Percentiles rank a stretch among this genome's conserved stretches.
phyloP scores from a whole-genome alignment of 2,888 invertebrate genomes.

The Pyrochroa serraticornis region DNA sequence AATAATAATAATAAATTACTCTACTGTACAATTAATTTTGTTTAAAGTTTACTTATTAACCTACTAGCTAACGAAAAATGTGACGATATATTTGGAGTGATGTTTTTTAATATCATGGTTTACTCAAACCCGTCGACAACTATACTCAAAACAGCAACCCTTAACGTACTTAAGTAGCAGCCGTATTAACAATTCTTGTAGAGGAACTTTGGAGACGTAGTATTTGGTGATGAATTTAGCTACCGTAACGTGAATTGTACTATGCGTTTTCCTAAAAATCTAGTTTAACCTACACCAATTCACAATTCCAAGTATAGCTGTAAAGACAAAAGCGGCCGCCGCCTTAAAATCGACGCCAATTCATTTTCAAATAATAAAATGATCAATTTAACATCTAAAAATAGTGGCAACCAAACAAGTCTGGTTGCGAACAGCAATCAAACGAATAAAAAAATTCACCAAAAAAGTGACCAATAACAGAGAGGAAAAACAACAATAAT shows the following conservation, averaged over 20 bases:
- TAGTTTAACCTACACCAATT: neutral
- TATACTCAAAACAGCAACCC: constrained; percentile 14
- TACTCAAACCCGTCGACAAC: constrained; percentile 19
- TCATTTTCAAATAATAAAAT: constrained; percentile 19
- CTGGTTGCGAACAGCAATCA: constrained; percentile 17
- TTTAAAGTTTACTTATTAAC: constrained; percentile 19
- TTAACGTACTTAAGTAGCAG: constrained; percentile 25
- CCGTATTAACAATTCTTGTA: constrained; percentile 24
- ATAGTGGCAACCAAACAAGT: constrained; percentile 13
- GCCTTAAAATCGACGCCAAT: constrained; percentile 5
- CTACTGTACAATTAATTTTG: constrained; percentile 35
- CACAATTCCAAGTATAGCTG: constrained; percentile 26
- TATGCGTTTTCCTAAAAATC: constrained; percentile 1
- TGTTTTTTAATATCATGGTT: constrained; percentile 28
- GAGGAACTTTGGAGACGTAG: constrained; percentile 19
- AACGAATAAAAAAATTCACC: constrained; percentile 32
- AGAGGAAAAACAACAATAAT: constrained; percentile 14
- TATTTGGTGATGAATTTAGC: constrained; percentile 10
- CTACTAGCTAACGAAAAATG: constrained; percentile 26
- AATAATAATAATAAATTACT: constrained; percentile 38
- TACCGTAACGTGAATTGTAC: constrained; percentile 16
- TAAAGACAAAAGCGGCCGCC: constrained; percentile 5
- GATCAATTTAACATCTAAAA: constrained; percentile 18
- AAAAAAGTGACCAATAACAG: constrained; percentile 25
- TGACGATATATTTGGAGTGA: constrained; percentile 25